A percentile compares a stretch with the other conserved stretches of the same genome.
phyloP scores from a whole-genome alignment of 2,888 invertebrate genomes.

The Dicyrtoma fusca region DNA sequence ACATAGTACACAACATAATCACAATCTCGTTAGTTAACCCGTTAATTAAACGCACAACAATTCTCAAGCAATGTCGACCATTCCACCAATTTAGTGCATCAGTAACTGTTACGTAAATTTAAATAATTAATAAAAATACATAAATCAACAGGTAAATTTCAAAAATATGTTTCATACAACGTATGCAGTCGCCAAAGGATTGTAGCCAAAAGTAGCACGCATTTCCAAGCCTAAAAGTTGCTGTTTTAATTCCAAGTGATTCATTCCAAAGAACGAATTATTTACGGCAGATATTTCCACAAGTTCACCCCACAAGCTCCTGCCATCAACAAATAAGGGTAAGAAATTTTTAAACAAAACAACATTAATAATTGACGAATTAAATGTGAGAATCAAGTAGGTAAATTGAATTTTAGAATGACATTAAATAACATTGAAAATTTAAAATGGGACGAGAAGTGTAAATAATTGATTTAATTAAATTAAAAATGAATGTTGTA shows the following conservation, averaged over 20 bases:
- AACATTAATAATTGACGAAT: slow-evolving; percentile 15
- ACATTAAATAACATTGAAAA: no score
- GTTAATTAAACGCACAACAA: no score
- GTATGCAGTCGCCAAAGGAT: slow-evolving; percentile 16
- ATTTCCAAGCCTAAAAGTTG: slow-evolving; percentile 34
- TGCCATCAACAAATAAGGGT: slow-evolving; percentile 49
- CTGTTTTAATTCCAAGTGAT: slow-evolving; percentile 66
- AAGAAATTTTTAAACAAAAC: slow-evolving; percentile 39
- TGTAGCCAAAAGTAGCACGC: slow-evolving; percentile 21
- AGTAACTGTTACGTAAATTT: no score
- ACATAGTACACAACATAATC: no score
- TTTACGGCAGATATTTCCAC: slow-evolving; percentile 72
- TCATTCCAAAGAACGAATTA: slow-evolving; percentile 72
- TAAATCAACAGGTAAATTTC: no score
- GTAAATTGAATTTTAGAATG: no score
- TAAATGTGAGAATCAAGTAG: neutral
- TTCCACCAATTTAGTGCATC: neutral
- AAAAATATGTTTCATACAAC: no score
- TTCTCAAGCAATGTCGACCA: neutral
- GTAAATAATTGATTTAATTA: no score
- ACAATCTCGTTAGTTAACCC: no score
- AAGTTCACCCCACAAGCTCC: slow-evolving; percentile 78
- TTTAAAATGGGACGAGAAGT: no score
- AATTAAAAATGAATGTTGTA: no score
- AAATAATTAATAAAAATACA: no score